These are phyloP conservation scores for Nephrotoma appendiculata DNA, from an alignment of 2,888 invertebrate genomes.

Conservation along the genomic window DNA sequence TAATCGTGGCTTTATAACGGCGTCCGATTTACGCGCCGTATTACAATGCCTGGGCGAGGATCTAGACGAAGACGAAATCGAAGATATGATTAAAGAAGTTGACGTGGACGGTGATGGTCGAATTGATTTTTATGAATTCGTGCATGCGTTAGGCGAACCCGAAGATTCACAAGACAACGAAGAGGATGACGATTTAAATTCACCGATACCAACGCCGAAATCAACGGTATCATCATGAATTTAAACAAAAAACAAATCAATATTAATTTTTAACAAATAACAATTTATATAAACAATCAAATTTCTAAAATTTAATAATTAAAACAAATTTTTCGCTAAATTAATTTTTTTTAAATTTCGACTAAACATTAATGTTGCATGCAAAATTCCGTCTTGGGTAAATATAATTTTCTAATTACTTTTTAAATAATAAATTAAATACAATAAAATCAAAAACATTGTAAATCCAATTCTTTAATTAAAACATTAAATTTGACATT, in stretches of 20 bases:
- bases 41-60: conserved; percentile 81
- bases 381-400: background rate
- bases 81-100: conserved; percentile 93
- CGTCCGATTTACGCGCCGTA: conserved; percentile 74
- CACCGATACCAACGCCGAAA: conserved; percentile 26
- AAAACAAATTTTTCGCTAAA: background rate
- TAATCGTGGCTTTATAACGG: conserved; percentile 79
- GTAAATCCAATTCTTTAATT: background rate
- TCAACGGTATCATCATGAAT: conserved; percentile 16
- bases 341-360: background rate
- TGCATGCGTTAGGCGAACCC: conserved; percentile 72
- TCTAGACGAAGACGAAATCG: conserved; percentile 80
- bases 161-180: conserved; percentile 65
- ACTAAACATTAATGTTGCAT: background rate
- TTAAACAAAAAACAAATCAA: background rate
- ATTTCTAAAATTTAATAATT: background rate
- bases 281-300: background rate
- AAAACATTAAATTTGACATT: background rate
- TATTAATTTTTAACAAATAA: background rate
- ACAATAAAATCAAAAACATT: background rate
- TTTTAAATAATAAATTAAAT: background rate
- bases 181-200: conserved; percentile 44
- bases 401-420: background rate
- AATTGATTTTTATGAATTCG: conserved; percentile 82
- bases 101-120: conserved; percentile 89